Evolutionary conservation across 2,113 vertebrate species (phyloP), one percentile per base, ranked within the genome.

Genomic region (Eonycteris spelaea): DNA sequence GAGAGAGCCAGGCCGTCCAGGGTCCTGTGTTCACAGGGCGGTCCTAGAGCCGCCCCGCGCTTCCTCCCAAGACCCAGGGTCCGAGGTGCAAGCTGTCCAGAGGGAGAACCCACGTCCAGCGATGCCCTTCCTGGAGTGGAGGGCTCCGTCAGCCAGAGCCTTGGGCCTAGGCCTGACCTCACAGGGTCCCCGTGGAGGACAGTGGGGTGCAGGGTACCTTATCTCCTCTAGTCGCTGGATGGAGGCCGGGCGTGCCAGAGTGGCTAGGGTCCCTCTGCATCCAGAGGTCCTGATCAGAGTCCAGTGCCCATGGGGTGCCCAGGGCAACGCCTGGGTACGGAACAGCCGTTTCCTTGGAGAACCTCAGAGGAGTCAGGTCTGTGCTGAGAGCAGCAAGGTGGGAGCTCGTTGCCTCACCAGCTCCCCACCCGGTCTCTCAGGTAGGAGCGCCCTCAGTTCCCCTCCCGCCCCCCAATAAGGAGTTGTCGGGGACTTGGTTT

Each of bases 21-120:
- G 59, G 1, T 28, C n/a, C 63, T n/a, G 84, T 5, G 63, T 48
- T 68, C 85, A 6, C 86, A 5, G 38, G 43, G 26, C 33, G 75
- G 43, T 26, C 40, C 0, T 14, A 28, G 22, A 43, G 24, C 9
- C 22, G 1, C 6, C 30, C 48, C 19, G 33, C 38, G 8, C 30
- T 11, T 19, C 18, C 5, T 5, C 35, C 43, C 22, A 2, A 26
- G 61, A 53, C 74, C 45, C 21, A 19, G 24, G 45, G 59, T 6
- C 59, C 4, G 21, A 55, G 9, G 59, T 40, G 67, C 89, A 7
- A 2, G 40, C 38, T 1, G 22, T 33, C 38, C 63, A 11, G 55
- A 45, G 21, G 9, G 45, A 53, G 55, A 40, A 4, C 45, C 26
- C 18, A 71, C 11, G 77, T 18, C 26, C 1, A 22, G 74, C 28